Evolutionary conservation across 2,797 vertebrate genomes (phyloP), one percentile per base, ranked within the genome.

Genomic region (Cossypha dichroa): DNA sequence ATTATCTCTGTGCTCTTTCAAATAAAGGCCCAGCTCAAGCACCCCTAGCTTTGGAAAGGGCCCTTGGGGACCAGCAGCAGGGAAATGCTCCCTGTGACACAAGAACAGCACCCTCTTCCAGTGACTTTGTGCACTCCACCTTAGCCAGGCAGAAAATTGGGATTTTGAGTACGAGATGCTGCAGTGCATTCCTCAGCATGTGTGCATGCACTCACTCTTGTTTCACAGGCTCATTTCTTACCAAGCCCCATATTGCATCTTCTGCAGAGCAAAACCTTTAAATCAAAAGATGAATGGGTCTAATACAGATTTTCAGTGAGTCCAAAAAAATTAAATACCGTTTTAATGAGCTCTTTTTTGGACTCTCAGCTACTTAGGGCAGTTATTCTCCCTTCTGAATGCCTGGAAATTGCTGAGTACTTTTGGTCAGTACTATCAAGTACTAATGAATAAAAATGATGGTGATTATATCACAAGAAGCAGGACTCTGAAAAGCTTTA

Each of bases 381-480:
- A 75, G 49, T 80, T 77, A 68, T 92, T 95, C 43, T 75, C 41
- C 28, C 33, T 74, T 75, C n/a, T 78, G 46, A 96, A 83, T 66
- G 31, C 66, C 76, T 95, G 62, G 46, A 93, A 96, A 91, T 89
- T 91, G 78, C 84, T 72, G 73, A 90, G 49, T 60, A 72, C 58
- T 95, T 94, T 88, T 68, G 94, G 94, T 95, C 68, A 87, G 81
- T 94, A 68, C 33, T 54, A 88, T 91, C 91, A 93, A 66, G 60
- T 88, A 64, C 72, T 92, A 93, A 96, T 85, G 91, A 95, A 95
- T 93, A 96, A 95, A 93, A 97, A 95, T 91, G 60, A 93, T 78
- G 70, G 54, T 94, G 82, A 94, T 93, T 93, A 86, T 92, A 85
- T 87, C 68, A 89, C 34, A 15, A 73, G 84, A 91, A 93, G 19